Percentiles rank a stretch among this genome's conserved stretches.
These are phyloP conservation scores for Phyllopteryx taeniolatus DNA, from an alignment of 2,113 vertebrate genomes.

Conservation along the genomic window DNA sequence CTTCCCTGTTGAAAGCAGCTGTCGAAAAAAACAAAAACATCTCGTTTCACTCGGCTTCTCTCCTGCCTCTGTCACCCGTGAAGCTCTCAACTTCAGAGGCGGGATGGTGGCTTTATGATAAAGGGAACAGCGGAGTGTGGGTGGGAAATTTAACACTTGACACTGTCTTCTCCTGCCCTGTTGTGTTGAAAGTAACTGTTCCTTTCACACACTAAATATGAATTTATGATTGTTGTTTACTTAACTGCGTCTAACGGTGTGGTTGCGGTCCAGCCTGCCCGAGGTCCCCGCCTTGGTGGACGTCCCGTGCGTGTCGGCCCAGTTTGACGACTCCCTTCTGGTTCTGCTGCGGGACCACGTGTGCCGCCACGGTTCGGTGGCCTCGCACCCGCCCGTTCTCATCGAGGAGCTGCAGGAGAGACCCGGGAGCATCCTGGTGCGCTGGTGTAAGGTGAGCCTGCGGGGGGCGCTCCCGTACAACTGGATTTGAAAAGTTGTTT, in stretches of 20 bases:
- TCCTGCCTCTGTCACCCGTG: no score
- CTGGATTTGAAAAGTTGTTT: background rate
- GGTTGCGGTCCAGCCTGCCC: slow-evolving; percentile 80
- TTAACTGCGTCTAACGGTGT: background rate
- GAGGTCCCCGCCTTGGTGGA: slow-evolving; percentile 96
- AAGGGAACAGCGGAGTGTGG: no score
- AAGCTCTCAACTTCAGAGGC: no score
- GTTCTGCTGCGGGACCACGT: slow-evolving; percentile 82
- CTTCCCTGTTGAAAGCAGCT: no score
- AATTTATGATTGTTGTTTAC: no score
- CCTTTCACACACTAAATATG: no score
- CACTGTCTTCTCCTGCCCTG: no score
- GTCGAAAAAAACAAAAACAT: no score
- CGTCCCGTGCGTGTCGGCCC: slow-evolving; percentile 91
- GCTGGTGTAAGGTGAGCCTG: slow-evolving; percentile 89
- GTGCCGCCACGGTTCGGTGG: slow-evolving; percentile 84
- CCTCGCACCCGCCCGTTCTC: slow-evolving; percentile 90
- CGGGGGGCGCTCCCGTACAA: background rate
- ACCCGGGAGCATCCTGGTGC: slow-evolving; percentile 89
- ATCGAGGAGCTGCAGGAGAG: slow-evolving; percentile 93
- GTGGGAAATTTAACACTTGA: no score
- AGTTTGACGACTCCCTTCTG: slow-evolving; percentile 91
- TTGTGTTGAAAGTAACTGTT: background rate
- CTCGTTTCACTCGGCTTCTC: no score
- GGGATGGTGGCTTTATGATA: no score